Evolutionary conservation across 1,140 invertebrate species (phyloP), one percentile per base, ranked within the genome.

Genomic region (Pogonus chalceus): DNA sequence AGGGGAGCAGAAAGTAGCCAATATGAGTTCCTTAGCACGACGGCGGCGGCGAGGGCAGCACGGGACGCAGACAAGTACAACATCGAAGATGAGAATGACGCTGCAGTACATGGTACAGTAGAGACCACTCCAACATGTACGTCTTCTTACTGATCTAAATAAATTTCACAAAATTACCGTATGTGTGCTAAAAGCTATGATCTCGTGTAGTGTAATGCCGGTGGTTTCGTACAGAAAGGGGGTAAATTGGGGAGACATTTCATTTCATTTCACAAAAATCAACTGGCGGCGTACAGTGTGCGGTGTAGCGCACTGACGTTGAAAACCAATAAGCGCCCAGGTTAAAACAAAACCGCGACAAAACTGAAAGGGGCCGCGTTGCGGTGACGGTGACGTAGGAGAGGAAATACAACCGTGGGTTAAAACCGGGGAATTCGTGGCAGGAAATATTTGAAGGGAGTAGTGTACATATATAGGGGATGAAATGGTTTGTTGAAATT

Each of bases 1-100:
- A 62, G 59, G 66, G 66, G 66, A 68, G 57, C 59, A 60, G 57
- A 63, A 60, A 66, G 59, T 65, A 63, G 65, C 64, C 64, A 65
- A 65, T 65, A 67, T 67, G 26, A 67, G 60, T 65, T 67, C 58
- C 59, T 65, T 61, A 59, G 59, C 58, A 55, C 54, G 23, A 24
- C 21, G 37, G 26, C 26, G 26, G 26, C 26, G 26, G 26, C 26
- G 14, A 31, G 26, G 26, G n/a, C n/a, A n/a, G n/a, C n/a, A n/a
- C n/a, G n/a, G n/a, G n/a, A n/a, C n/a, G n/a, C n/a, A n/a, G n/a
- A n/a, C n/a, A n/a, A n/a, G n/a, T n/a, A n/a, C n/a, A n/a, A n/a
- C n/a, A n/a, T n/a, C n/a, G n/a, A n/a, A n/a, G n/a, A n/a, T n/a
- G n/a, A n/a, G n/a, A n/a, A n/a, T n/a, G n/a, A n/a, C n/a, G n/a